Percentiles rank a stretch among this genome's conserved stretches.
These are phyloP conservation scores for Gryllus longicercus DNA, from an alignment of 2,888 invertebrate species.

Conservation along the genomic window DNA sequence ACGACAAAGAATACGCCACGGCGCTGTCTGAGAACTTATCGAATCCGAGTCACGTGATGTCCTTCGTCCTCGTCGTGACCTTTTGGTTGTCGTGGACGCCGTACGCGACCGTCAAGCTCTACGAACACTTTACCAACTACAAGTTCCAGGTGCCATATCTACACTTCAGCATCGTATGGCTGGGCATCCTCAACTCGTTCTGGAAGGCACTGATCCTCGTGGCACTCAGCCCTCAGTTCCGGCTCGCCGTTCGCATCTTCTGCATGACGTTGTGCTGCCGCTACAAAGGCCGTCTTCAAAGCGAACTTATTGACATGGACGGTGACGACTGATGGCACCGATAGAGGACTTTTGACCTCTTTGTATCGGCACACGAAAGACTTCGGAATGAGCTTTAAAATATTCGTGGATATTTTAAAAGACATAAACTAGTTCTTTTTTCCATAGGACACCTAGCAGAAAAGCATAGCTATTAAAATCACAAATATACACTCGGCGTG, in stretches of 20 bases:
- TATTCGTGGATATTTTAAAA: constrained; percentile 26
- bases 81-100: constrained; percentile 96
- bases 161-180: constrained; percentile 91
- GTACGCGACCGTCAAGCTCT: constrained; percentile 76
- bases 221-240: constrained; percentile 87
- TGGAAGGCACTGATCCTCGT: constrained; percentile 92
- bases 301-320: constrained; percentile 81
- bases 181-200: constrained; percentile 90
- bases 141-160: constrained; percentile 69
- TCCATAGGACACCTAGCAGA: constrained; percentile 29
- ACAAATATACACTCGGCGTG: constrained; percentile 18
- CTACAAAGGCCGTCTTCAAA: constrained; percentile 76
- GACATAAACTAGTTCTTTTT: constrained; percentile 29
- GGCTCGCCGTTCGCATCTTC: constrained; percentile 80
- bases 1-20: constrained; percentile 89
- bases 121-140: constrained; percentile 53
- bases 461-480: constrained; percentile 24
- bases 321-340: constrained; percentile 53
- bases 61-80: constrained; percentile 83
- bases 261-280: constrained; percentile 87
- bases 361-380: constrained; percentile 27
- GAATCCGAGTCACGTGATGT: constrained; percentile 94
- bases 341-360: background rate
- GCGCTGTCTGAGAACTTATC: constrained; percentile 86
- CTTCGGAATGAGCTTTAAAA: constrained; percentile 37